phyloP scores from a whole-genome alignment of 2,797 vertebrate genomes.

The Lepidocolaptes lacrymiger region DNA sequence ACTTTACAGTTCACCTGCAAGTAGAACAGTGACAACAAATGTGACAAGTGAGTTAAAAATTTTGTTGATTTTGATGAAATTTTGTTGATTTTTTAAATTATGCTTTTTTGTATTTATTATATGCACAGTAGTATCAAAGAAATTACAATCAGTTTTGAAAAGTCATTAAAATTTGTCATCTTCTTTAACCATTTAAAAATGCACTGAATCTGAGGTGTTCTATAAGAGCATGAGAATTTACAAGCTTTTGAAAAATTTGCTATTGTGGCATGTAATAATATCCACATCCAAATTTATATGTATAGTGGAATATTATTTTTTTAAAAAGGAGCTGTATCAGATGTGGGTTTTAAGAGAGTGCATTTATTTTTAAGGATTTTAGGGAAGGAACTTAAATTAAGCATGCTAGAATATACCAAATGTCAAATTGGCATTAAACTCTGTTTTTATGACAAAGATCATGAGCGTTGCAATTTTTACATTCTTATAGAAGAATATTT shows the following conservation, averaged over 20 bases:
- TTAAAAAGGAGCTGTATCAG: background rate
- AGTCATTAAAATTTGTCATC: background rate
- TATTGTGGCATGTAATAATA: background rate
- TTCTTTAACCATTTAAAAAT: background rate
- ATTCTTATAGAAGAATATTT: slow-evolving; percentile 69
- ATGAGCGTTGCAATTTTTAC: slow-evolving; percentile 58
- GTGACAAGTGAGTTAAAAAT: slow-evolving; percentile 83
- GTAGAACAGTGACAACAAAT: slow-evolving; percentile 86
- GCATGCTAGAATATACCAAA: background rate
- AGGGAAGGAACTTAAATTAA: background rate
- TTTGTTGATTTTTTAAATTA: background rate
- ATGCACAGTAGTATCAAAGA: background rate
- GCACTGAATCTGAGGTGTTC: background rate
- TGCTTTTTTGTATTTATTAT: background rate
- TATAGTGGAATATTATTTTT: background rate
- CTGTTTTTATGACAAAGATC: slow-evolving; percentile 37
- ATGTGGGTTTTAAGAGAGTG: background rate
- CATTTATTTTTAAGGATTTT: background rate
- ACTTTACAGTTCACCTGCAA: slow-evolving; percentile 85
- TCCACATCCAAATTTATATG: background rate
- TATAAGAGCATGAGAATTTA: background rate
- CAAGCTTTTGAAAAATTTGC: background rate
- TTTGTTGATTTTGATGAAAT: background rate
- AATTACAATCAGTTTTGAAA: background rate
- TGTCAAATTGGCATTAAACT: slow-evolving; percentile 35